Percentiles rank a stretch among this genome's conserved stretches.
Evolutionary conservation across 2,888 invertebrate genomes (phyloP).

Genomic region (Neoaliturus tenellus): DNA sequence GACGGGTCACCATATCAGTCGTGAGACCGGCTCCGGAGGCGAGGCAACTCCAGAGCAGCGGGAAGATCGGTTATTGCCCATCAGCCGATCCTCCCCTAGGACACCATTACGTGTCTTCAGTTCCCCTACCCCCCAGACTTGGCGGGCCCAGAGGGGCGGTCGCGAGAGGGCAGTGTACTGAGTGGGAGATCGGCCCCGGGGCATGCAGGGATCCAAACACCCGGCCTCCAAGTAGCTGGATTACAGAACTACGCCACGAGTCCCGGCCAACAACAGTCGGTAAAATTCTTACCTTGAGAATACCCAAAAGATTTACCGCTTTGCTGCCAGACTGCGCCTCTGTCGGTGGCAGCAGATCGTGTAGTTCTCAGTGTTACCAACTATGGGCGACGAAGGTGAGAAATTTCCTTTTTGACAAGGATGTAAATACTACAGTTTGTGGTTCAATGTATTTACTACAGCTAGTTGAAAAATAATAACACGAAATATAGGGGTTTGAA

Average conservation of each 20-base stretch:
- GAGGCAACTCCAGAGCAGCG: background rate
- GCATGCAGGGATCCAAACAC: constrained; percentile 31
- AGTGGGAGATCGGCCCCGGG: constrained; percentile 5
- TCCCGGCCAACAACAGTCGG: constrained; percentile 26
- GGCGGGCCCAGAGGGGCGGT: constrained; percentile 46
- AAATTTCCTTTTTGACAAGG: no score
- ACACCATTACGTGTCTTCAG: constrained; percentile 45
- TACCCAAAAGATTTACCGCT: no score
- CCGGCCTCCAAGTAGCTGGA: constrained; percentile 49
- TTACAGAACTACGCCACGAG: constrained; percentile 51
- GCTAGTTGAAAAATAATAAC: no score
- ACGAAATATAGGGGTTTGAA: no score
- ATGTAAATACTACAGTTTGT: no score
- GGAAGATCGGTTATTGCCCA: constrained; percentile 18
- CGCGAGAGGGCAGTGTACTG: background rate
- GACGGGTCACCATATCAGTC: constrained; percentile 48
- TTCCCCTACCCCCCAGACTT: constrained; percentile 33
- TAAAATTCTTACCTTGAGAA: no score
- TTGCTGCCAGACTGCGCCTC: no score
- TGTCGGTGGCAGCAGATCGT: no score
- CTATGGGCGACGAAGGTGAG: no score
- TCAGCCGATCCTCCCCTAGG: constrained; percentile 19
- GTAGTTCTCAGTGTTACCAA: no score
- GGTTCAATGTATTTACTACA: no score
- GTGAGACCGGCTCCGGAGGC: background rate